A percentile compares a stretch with the other conserved stretches of the same genome.
These are phyloP conservation scores for Hycleus phaleratus DNA, from an alignment of 1,140 invertebrate species.

Conservation along the genomic window DNA sequence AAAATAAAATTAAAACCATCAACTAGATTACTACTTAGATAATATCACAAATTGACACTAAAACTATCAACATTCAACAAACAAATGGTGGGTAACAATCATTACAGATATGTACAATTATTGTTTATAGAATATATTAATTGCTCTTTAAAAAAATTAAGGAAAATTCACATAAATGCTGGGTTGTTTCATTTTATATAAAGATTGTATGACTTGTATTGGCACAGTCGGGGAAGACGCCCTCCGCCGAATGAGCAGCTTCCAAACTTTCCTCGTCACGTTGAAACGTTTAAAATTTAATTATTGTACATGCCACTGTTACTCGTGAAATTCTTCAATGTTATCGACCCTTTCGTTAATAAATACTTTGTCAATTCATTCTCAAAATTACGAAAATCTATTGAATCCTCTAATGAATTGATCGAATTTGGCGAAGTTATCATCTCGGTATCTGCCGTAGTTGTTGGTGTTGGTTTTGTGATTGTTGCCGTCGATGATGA, in stretches of 20 bases:
- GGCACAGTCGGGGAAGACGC: not conserved
- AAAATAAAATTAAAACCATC: slow-evolving; percentile 1
- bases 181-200: no score
- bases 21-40: slow-evolving; percentile 7
- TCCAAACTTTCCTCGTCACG: not conserved
- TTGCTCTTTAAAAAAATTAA: no score
- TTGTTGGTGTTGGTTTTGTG: not conserved
- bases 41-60: slow-evolving; percentile 27
- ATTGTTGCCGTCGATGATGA: slow-evolving; percentile 20
- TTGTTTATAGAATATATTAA: not conserved
- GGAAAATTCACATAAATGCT: no score
- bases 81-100: slow-evolving; percentile 20
- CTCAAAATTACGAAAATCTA: slow-evolving; percentile 46
- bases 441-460: slow-evolving; percentile 18
- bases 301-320: slow-evolving; percentile 22
- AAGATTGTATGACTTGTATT: no score
- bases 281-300: not conserved
- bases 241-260: not conserved
- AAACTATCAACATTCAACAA: slow-evolving; percentile 23
- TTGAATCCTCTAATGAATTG: slow-evolving; percentile 40
- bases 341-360: slow-evolving; percentile 40
- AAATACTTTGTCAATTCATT: slow-evolving; percentile 45
- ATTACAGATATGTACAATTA: slow-evolving; percentile 19
- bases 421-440: slow-evolving; percentile 42
- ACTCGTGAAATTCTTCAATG: slow-evolving; percentile 22